A percentile compares a stretch with the other conserved stretches of the same genome.
Evolutionary conservation across 2,888 invertebrate species (phyloP).

Genomic region (Eupithecia dodoneata): DNA sequence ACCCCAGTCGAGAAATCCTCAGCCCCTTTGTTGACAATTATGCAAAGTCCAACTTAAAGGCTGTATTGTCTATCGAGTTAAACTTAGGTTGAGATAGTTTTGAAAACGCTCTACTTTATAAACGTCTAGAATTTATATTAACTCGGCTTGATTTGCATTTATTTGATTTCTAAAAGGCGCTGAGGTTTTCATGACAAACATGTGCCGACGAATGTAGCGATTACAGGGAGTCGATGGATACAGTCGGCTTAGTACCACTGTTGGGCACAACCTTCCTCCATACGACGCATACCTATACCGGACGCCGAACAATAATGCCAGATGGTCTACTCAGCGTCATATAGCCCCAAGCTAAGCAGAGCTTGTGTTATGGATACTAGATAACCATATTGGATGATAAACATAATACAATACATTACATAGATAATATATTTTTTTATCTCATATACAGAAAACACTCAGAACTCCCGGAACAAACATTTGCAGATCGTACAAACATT

Average conservation of each 20-base stretch:
- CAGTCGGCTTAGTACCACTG: background rate
- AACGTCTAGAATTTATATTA: slow-evolving; percentile 18
- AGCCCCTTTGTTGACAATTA: slow-evolving; percentile 18
- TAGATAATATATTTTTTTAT: too few relatives aligned
- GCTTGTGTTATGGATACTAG: too few relatives aligned
- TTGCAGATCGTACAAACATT: too few relatives aligned
- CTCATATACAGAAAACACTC: too few relatives aligned
- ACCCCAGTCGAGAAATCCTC: background rate
- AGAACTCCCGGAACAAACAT: too few relatives aligned
- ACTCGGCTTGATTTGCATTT: slow-evolving; percentile 15
- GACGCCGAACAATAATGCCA: too few relatives aligned
- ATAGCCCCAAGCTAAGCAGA: too few relatives aligned
- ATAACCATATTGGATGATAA: too few relatives aligned
- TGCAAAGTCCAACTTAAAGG: slow-evolving; percentile 19
- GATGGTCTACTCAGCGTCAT: too few relatives aligned
- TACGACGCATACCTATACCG: too few relatives aligned
- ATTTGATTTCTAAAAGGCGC: background rate
- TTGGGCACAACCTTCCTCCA: background rate
- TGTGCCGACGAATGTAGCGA: background rate
- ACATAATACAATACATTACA: too few relatives aligned
- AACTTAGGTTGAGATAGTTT: slow-evolving; percentile 25
- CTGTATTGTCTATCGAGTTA: slow-evolving; percentile 16
- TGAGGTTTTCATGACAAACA: background rate
- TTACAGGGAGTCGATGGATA: background rate
- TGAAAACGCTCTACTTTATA: slow-evolving; percentile 19